phyloP scores from a whole-genome alignment of 2,113 vertebrate species.

The Cheilinus undulatus region DNA sequence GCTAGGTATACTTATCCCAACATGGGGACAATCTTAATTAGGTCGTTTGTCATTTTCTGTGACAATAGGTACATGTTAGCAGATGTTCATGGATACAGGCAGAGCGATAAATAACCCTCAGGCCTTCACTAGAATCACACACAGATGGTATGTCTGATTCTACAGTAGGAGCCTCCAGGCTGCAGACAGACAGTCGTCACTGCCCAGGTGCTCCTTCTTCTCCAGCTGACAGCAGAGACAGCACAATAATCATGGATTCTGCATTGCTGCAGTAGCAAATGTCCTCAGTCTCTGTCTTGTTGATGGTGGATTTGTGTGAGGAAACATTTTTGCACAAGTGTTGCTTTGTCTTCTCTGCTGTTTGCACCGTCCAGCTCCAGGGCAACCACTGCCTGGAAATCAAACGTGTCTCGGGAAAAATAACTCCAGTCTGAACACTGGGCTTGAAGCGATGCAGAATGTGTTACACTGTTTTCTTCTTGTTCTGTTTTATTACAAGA shows the following conservation, averaged over 20 bases:
- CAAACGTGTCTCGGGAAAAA: not conserved
- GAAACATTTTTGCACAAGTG: conserved; percentile 8
- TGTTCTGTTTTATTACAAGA: too few species aligned
- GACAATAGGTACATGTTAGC: conserved; percentile 31
- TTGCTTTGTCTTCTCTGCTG: not conserved
- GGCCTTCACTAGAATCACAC: conserved; percentile 21
- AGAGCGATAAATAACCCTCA: conserved; percentile 24
- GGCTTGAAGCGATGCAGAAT: not conserved
- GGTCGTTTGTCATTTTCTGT: conserved; percentile 62
- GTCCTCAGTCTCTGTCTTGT: not conserved
- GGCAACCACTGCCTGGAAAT: conserved; percentile 19
- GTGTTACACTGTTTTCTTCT: not conserved
- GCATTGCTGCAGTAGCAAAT: not conserved
- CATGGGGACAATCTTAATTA: conserved; percentile 55
- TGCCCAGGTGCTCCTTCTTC: conserved; percentile 8
- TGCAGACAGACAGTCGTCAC: conserved; percentile 7
- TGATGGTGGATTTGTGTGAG: not conserved
- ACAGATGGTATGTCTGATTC: conserved; percentile 49
- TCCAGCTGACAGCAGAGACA: not conserved
- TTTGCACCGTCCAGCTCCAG: conserved; percentile 17
- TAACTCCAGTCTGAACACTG: not conserved
- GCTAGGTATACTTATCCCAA: conserved; percentile 26
- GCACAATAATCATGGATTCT: too few species aligned
- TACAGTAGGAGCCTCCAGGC: conserved; percentile 34
- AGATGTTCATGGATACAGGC: conserved; percentile 31